These are phyloP conservation scores for Rhynchopsitta pachyrhyncha DNA, from an alignment of 2,113 vertebrate genomes.

Conservation along the genomic window DNA sequence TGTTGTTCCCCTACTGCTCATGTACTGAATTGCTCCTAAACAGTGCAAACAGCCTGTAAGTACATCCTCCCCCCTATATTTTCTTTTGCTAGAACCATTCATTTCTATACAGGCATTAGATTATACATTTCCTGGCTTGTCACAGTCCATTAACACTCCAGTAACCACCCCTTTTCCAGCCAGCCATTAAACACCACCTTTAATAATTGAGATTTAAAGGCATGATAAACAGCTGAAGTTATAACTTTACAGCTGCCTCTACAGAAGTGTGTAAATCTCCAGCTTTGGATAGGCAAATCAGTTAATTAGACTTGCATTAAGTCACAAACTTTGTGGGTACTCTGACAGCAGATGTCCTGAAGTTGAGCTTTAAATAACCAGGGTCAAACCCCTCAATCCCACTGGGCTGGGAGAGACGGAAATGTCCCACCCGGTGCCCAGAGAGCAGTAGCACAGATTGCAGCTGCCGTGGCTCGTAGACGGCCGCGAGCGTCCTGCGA, in stretches of 20 bases:
- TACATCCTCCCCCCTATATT: not conserved
- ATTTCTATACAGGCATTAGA: slow-evolving; percentile 25
- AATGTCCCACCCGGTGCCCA: not conserved
- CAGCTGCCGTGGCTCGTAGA: not conserved
- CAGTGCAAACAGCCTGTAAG: slow-evolving; percentile 49
- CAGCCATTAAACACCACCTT: slow-evolving; percentile 58
- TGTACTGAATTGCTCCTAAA: slow-evolving; percentile 58
- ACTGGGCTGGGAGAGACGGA: not conserved
- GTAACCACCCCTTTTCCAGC: slow-evolving; percentile 22
- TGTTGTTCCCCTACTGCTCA: slow-evolving; percentile 39
- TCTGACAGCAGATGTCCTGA: slow-evolving; percentile 15
- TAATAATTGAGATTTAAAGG: slow-evolving; percentile 73
- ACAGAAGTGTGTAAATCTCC: slow-evolving; percentile 38
- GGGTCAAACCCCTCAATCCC: not conserved
- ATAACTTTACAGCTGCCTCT: slow-evolving; percentile 61
- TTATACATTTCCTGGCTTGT: slow-evolving; percentile 33
- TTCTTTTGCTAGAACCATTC: slow-evolving; percentile 35
- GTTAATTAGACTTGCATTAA: slow-evolving; percentile 39
- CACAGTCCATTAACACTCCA: not conserved
- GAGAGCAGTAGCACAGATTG: not conserved
- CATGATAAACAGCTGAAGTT: slow-evolving; percentile 51
- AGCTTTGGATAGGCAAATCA: slow-evolving; percentile 33
- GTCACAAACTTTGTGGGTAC: slow-evolving; percentile 23
- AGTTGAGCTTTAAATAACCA: slow-evolving; percentile 7
- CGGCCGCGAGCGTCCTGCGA: not conserved